Percentiles rank a stretch among this genome's conserved stretches.
Evolutionary conservation across 2,888 invertebrate species (phyloP).

Genomic region (Petrolisthes manimaculis): DNA sequence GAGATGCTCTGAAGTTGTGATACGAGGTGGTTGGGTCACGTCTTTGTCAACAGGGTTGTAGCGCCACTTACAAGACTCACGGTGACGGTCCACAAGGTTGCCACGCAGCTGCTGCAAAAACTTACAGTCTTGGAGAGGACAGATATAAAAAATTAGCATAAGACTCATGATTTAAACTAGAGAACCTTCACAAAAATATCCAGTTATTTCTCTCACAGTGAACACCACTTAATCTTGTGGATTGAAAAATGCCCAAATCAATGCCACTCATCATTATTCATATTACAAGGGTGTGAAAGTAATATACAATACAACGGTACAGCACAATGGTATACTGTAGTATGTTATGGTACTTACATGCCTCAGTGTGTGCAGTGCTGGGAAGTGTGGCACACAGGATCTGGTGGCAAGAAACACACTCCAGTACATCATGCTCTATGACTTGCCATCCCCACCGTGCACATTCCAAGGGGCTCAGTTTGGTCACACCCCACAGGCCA

Average conservation of each 20-base stretch:
- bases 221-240: too few species aligned
- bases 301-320: too few species aligned
- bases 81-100: constrained; percentile 31
- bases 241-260: too few species aligned
- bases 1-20: constrained; percentile 31
- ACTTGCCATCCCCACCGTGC: constrained; percentile 58
- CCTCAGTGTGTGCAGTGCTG: not conserved
- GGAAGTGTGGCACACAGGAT: constrained; percentile 55
- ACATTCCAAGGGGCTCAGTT: constrained; percentile 52
- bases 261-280: too few species aligned
- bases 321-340: too few species aligned
- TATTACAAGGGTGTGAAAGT: too few species aligned
- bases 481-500: constrained; percentile 36
- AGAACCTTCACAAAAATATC: too few species aligned
- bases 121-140: not conserved
- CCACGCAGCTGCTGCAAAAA: not conserved
- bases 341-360: constrained; percentile 23
- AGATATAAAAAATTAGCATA: too few species aligned
- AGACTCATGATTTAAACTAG: too few species aligned
- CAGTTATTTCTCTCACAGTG: too few species aligned
- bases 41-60: constrained; percentile 29
- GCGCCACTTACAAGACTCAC: constrained; percentile 44
- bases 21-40: constrained; percentile 21
- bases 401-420: constrained; percentile 56
- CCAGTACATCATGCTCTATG: constrained; percentile 48